Conservation (phyloP, 2,113 vertebrate genomes). For the Orthonyx spaldingii region DNA sequence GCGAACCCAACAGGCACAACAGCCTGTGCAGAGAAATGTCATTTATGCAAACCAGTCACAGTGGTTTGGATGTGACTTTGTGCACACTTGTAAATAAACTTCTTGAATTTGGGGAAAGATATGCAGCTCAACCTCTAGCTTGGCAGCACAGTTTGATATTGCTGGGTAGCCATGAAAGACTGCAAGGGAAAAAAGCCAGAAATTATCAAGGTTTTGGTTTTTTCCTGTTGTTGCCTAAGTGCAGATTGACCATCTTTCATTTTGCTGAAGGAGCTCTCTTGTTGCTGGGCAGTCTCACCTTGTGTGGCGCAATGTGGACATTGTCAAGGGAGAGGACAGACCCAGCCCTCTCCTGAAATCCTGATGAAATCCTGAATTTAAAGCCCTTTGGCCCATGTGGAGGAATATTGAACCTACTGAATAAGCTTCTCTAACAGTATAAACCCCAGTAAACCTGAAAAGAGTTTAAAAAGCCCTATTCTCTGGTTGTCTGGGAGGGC, state of each 20-base stretch:
- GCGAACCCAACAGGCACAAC: background rate
- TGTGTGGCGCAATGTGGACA: accelerated
- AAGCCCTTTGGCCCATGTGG: background rate
- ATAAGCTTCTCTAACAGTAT: background rate
- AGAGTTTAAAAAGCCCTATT: background rate
- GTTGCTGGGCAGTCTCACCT: background rate
- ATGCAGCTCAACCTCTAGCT: background rate
- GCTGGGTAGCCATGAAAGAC: background rate
- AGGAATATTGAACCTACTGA: background rate
- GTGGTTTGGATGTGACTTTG: background rate
- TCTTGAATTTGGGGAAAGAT: background rate
- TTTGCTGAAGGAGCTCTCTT: background rate
- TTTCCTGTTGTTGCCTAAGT: background rate
- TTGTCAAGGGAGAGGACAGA: background rate
- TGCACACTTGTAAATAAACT: background rate
- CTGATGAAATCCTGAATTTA: background rate
- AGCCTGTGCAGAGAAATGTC: background rate
- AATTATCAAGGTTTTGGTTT: background rate
- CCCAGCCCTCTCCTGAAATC: background rate
- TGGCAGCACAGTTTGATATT: background rate
- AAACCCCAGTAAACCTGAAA: background rate
- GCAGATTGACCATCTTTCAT: background rate
- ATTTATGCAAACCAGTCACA: background rate
- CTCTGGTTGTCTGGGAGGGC: background rate
- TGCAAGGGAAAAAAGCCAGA: background rate